Evolutionary conservation across 2,113 vertebrate species (phyloP).

Genomic region (Dissostichus mawsoni): DNA sequence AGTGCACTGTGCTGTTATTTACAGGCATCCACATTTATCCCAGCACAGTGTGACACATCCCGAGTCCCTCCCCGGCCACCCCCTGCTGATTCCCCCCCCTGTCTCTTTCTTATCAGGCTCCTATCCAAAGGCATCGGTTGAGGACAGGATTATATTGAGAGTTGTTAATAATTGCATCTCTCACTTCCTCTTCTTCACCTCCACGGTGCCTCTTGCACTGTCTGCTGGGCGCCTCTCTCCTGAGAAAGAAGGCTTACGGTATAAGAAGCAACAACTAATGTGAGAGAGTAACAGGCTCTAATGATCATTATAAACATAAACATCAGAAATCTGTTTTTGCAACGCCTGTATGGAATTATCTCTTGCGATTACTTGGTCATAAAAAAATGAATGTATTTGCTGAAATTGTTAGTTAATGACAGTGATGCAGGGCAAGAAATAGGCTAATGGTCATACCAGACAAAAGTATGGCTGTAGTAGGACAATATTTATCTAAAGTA

Average conservation of each 20-base stretch:
- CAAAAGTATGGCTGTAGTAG: not conserved
- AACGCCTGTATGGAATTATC: not conserved
- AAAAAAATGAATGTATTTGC: not conserved
- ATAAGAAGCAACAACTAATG: conserved; percentile 41
- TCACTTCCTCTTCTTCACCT: conserved; percentile 61
- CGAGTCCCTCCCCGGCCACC: conserved; percentile 19
- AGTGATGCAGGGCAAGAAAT: not conserved
- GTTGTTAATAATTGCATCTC: conserved; percentile 76
- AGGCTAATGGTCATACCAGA: not conserved
- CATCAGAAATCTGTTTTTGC: conserved; percentile 23
- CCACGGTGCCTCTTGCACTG: conserved; percentile 51
- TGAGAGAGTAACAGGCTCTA: not conserved
- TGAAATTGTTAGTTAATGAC: conserved; percentile 7
- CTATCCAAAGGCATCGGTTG: conserved; percentile 75
- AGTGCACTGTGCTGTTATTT: conserved; percentile 64
- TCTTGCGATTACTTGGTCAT: not conserved
- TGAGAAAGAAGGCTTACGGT: conserved; percentile 41
- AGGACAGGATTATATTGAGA: conserved; percentile 79
- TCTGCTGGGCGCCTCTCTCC: conserved; percentile 59
- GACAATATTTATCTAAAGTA: too few relatives aligned
- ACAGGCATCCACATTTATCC: conserved; percentile 70
- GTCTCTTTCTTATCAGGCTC: conserved; percentile 72
- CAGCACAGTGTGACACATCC: conserved; percentile 41
- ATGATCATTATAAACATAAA: conserved; percentile 45
- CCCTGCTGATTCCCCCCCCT: conserved; percentile 65